Base-by-base conservation (phyloP, 2,888 invertebrate genomes). In the Thecocarcelia acutangulata region DNA sequence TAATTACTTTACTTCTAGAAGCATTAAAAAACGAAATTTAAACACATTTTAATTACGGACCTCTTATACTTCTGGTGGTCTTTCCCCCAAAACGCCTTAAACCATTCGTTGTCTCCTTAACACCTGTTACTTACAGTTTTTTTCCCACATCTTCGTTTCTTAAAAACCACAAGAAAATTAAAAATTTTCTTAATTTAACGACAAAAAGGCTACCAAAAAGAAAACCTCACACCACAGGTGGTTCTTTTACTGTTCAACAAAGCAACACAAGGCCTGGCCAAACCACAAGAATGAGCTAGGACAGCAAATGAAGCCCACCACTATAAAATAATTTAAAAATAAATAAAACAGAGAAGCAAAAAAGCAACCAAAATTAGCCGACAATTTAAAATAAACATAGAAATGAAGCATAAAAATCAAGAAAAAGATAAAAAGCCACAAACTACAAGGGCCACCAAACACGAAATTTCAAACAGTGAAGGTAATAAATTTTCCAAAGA, bases 361-460 rank as follows among this genome's bases (percentile, higher is more conserved):
- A 33, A 40, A 69, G 46, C 58, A 58, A 81, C 44, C 72, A 56
- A 77, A 76, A 81, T 81, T 81, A 81, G 76, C 63, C 72, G 76
- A 63, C 76, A 81, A 76, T 63, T 81, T 73, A 77, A 77, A 81
- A 64, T 63, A 50, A 76, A 81, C 76, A 73, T 68, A 15, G 66
- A 72, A 40, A 50, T 15, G 59, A 69, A 78, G 50, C 46, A 63
- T 48, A 24, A 46, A 24, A 64, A 52, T 17, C 28, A 46, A 70
- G 44, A 33, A 54, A 66, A 19, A 64, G 54, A 56, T 58, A 54
- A 59, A 72, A 46, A 46, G 33, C 48, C 12, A 64, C 58, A 70
- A 58, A 50, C 21, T 50, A 61, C 44, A 21, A 28, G 50, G 56
- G 56, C 74, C 61, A 68, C 61, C 56, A 58, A 37, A 66, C 42